Percentiles rank a stretch among this genome's conserved stretches.
phyloP scores from a whole-genome alignment of 2,113 vertebrate genomes.

The Corvus cornix region DNA sequence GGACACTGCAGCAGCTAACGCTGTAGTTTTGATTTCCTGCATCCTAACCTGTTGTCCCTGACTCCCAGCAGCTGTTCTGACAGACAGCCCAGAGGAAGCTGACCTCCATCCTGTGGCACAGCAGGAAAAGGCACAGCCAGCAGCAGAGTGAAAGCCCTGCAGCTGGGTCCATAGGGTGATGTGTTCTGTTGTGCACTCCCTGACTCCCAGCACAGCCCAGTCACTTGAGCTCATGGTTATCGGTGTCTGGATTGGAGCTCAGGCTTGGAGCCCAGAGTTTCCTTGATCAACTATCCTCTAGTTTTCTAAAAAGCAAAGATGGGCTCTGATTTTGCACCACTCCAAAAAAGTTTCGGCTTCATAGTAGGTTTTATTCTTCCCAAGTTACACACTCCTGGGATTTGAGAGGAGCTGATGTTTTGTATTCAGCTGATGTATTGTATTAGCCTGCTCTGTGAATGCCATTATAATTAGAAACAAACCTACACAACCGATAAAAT shows the following conservation, averaged over 20 bases:
- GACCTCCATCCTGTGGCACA: background rate
- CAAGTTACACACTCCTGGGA: background rate
- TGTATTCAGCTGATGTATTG: background rate
- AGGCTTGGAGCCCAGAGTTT: background rate
- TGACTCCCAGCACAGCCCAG: background rate
- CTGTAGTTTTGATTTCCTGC: background rate
- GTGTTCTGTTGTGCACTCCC: fast-evolving
- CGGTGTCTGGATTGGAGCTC: fast-evolving
- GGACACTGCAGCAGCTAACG: fast-evolving
- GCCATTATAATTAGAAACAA: constrained; percentile 18
- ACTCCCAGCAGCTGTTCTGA: background rate
- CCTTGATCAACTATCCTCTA: background rate
- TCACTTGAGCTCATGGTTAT: fast-evolving
- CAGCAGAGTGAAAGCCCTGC: background rate
- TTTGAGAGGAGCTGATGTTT: background rate
- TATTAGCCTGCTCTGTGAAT: background rate
- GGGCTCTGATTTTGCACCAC: background rate
- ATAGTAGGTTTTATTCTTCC: background rate
- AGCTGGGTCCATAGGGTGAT: background rate
- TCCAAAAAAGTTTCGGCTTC: background rate
- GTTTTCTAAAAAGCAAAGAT: background rate
- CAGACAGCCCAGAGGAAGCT: background rate
- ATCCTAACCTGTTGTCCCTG: background rate
- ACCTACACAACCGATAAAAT: constrained; percentile 48
- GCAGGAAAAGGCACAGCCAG: background rate